phyloP scores from a whole-genome alignment of 2,888 invertebrate genomes.

The Drosophila ustulata region DNA sequence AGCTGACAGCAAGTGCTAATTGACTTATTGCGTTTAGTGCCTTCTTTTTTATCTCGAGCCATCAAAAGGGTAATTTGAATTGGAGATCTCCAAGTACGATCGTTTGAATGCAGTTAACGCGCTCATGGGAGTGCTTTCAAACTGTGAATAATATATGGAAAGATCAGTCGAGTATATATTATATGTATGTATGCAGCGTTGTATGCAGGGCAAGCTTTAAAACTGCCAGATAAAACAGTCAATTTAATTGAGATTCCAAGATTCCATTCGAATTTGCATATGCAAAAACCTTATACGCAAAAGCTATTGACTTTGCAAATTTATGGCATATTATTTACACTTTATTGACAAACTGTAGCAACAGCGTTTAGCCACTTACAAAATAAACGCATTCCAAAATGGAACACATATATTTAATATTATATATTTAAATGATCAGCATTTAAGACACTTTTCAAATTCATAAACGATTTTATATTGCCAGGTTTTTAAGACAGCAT shows the following conservation, averaged over 20 bases:
- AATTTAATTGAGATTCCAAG: background rate
- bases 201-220: background rate
- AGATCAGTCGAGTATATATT: background rate
- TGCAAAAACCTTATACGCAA: background rate
- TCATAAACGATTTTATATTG: too few species aligned
- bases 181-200: background rate
- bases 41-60: slow-evolving; percentile 5
- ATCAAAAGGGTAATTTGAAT: slow-evolving; percentile 19
- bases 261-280: background rate
- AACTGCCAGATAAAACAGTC: background rate
- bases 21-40: slow-evolving; percentile 25
- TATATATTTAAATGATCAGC: background rate
- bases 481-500: too few species aligned
- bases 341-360: background rate
- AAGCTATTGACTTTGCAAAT: background rate
- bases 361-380: background rate
- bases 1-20: slow-evolving; percentile 24
- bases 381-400: background rate
- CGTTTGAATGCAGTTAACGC: background rate
- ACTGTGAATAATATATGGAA: background rate
- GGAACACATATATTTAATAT: background rate
- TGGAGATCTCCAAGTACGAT: background rate
- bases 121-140: background rate
- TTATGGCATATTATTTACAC: background rate
- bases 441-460: background rate